Evolutionary conservation across 2,797 vertebrate species (phyloP), one percentile per base, ranked within the genome.

Genomic region (Lepus townsendii): DNA sequence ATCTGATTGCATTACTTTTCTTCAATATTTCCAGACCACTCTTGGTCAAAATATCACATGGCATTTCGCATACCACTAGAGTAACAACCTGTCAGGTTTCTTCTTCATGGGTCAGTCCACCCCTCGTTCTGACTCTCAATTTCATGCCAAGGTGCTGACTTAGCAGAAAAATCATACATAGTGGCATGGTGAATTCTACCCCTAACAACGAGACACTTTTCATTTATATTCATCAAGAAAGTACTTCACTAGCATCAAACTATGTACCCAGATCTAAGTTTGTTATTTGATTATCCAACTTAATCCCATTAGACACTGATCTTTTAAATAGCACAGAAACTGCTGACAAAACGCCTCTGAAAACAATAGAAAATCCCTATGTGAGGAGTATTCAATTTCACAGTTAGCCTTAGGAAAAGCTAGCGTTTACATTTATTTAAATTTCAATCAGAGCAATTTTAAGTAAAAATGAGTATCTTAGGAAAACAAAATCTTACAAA

Each of bases 271-370:
- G 96, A 97, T 97, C 97, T 96, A 95, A 97, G 95, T 98, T 95
- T 96, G 93, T 97, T 97, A 98, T 98, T 98, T 98, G 98, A 98
- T 98, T 98, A 98, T 97, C 95, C 73, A 96, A 86, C 96, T 97
- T 98, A 98, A 98, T 98, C 97, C 97, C 94, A 98, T 98, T 98
- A 98, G 97, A 97, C 95, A 87, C 83, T 97, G 98, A 97, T 98
- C 97, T 98, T 97, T 97, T 96, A 98, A 98, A 98, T 96, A 97
- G 97, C 96, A 96, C 95, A 94, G 96, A 98, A 98, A 98, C 93
- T 97, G 98, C 98, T 98, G 98, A 98, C 97, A 97, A 97, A 98
- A 98, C 5, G 3, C 91, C 83, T 97, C 95, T 87, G 86, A 80
- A 96, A 97, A 97, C 86, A 97, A 97, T 97, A 95, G 97, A 96